Base-by-base conservation (phyloP, 2,113 vertebrate species). In the Eubucco bourcierii region DNA sequence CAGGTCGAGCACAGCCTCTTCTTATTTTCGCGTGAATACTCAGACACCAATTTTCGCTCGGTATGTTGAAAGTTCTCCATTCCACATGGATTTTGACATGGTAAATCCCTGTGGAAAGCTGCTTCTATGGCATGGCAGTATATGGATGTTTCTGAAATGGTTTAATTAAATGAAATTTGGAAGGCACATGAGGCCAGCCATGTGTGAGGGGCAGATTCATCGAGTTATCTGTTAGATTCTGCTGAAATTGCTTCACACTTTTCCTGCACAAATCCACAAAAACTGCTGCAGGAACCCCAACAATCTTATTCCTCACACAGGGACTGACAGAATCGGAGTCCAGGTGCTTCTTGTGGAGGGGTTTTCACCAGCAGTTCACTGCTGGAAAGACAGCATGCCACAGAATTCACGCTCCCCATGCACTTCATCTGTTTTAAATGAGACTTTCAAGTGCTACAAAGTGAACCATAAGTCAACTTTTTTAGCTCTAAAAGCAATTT, bases 31-130 rank as follows among this genome's bases (percentile, higher is more conserved):
- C 29, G 39, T 4, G 4, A 87, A 61, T 20, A 84, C 5, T 7
- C 28, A 76, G 5, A 47, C 0, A 1, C 6, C 16, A 59, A 20
- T 56, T 90, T 70, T 90, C 5, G 17, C n/a, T 74, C 6, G 3
- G 4, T 59, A 71, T 63, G 85, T 87, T 55, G 41, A 70, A 76
- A 91, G 52, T 29, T 37, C 37, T 55, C 47, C 52, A 19, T 29
- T 71, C 31, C 0, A 1, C 78, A 44, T 5, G 3, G 25, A 28
- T 44, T 68, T 84, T 60, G 78, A 47, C 0, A 0, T 3, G 14
- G 0, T 37, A 87, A 84, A 9, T 68, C 27, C 44, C 34, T 59
- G 44, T 50, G 23, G 46, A 82, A 80, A 88, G 12, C 29, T 79
- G 47, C 20, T 76, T 81, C 79, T 75, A 60, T 1, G 10, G 33